Percentiles rank a stretch among this genome's conserved stretches.
phyloP scores from a whole-genome alignment of 1,140 invertebrate species.

The Sitodiplosis mosellana region DNA sequence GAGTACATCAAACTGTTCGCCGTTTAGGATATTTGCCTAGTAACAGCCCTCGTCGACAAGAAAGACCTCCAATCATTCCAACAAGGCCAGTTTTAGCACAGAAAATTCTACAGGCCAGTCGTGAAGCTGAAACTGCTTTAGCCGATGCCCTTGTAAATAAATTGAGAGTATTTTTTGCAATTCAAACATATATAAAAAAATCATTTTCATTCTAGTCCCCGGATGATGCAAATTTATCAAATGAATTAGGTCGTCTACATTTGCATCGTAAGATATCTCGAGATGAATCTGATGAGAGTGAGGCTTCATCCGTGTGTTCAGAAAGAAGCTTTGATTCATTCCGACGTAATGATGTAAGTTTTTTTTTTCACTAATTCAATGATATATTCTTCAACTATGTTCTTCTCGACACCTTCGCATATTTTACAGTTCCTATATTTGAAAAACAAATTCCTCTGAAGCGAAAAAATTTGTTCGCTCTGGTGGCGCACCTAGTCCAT shows the following conservation, averaged over 20 bases:
- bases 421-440: too few species aligned
- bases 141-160: slow-evolving; percentile 48
- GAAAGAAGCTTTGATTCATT: slow-evolving; percentile 77
- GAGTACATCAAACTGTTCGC: not conserved
- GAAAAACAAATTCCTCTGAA: not conserved
- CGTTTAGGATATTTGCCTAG: not conserved
- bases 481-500: too few species aligned
- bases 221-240: slow-evolving; percentile 9
- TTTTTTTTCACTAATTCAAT: slow-evolving; percentile 1
- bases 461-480: not conserved
- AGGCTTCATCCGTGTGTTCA: slow-evolving; percentile 87
- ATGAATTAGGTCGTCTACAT: slow-evolving; percentile 9
- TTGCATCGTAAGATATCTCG: slow-evolving; percentile 28
- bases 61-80: slow-evolving; percentile 30
- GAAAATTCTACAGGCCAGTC: slow-evolving; percentile 65
- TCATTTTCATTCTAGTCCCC: slow-evolving; percentile 5
- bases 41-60: slow-evolving; percentile 26
- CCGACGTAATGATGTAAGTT: slow-evolving; percentile 62
- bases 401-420: too few species aligned
- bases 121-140: slow-evolving; percentile 71
- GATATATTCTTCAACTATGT: too few species aligned
- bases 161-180: slow-evolving; percentile 1
- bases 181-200: not conserved
- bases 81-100: slow-evolving; percentile 51
- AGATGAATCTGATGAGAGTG: slow-evolving; percentile 70